Evolutionary conservation across 2,113 vertebrate species (phyloP), one percentile per base, ranked within the genome.

Genomic region (Tautogolabrus adspersus): DNA sequence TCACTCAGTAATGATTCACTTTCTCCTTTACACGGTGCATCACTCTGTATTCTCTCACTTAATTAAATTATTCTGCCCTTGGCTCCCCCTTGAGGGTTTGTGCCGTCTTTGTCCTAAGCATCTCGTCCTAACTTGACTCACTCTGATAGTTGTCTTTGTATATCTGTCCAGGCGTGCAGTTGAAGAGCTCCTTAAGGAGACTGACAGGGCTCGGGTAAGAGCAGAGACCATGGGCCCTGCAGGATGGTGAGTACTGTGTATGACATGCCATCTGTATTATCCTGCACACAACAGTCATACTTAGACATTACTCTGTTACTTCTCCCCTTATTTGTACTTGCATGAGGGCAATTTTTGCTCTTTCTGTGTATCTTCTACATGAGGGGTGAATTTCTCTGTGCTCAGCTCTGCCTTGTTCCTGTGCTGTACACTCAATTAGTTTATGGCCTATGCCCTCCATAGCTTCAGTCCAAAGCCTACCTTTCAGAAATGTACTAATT

Each of bases 171-270:
- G 98, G 83, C 96, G 97, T 47, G 98, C 98, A 30, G 95, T 99
- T 19, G 97, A 98, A 88, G 98, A 99, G 82, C 95, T 99, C 67
- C 95, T 99, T 18, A 96, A 93, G 83, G 98, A 99, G 82, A 96
- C 98, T 30, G 96, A 95, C 81, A 94, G 98, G 87, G 98, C 97
- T 13, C 96, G 96, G 88, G 92, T 95, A 21, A 95, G 98, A 91
- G 97, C 97, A 64, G 97, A 99, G 93, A 98, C 98, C 40, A 99
- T 99, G 97, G 98, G 98, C 77, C 95, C 97, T 7, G 94, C 97
- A 93, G 98, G 98, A 68, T 99, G 98, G 98, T 99, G 93, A 96
- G 96, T 76, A 51, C 22, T 21, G 8, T 23, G 30, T 77, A 22
- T 62, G 51, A 63, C 49, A 79, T 71, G 34, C 3, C 61, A 75